Percentiles rank a stretch among this genome's conserved stretches.
phyloP scores from a whole-genome alignment of 2,888 invertebrate genomes.

The Hirtodrosophila histrioides region DNA sequence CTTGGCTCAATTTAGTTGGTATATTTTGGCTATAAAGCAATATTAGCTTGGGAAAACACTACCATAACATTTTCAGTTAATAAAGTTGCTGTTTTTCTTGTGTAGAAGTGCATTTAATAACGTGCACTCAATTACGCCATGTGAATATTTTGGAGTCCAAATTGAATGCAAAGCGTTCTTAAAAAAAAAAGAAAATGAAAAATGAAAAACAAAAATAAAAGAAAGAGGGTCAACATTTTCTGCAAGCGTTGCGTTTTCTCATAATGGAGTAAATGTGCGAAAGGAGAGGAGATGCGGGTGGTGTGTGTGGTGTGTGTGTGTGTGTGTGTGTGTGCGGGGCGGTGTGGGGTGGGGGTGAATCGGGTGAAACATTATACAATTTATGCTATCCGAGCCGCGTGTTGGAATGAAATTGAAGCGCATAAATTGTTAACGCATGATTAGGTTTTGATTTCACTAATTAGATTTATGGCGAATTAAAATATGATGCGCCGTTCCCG shows the following conservation, averaged over 20 bases:
- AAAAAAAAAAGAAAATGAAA: conserved; percentile 25
- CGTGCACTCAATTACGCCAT: conserved; percentile 64
- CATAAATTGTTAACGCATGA: conserved; percentile 79
- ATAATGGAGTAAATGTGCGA: conserved; percentile 38
- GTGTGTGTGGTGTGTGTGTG: no score
- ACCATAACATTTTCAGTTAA: not conserved
- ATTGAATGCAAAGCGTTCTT: conserved; percentile 62
- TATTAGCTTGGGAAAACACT: conserved; percentile 1
- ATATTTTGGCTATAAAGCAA: conserved; percentile 4
- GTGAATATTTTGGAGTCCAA: conserved; percentile 50
- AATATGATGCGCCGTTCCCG: conserved; percentile 39
- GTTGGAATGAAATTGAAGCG: conserved; percentile 64
- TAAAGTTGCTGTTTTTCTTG: not conserved
- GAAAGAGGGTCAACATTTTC: conserved; percentile 46
- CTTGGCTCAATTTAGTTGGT: conserved; percentile 6
- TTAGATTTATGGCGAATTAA: conserved; percentile 78
- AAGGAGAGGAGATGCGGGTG: not conserved
- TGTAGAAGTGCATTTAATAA: conserved; percentile 51
- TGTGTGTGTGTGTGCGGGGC: no score
- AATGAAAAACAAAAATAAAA: conserved; percentile 5
- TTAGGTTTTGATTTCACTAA: conserved; percentile 76
- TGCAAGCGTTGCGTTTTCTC: conserved; percentile 52
- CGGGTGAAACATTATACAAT: conserved; percentile 25
- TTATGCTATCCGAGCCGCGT: conserved; percentile 27
- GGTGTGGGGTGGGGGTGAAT: no score